Evolutionary conservation across 2,888 invertebrate genomes (phyloP), one percentile per base, ranked within the genome.

Genomic region (Theretra japonica): DNA sequence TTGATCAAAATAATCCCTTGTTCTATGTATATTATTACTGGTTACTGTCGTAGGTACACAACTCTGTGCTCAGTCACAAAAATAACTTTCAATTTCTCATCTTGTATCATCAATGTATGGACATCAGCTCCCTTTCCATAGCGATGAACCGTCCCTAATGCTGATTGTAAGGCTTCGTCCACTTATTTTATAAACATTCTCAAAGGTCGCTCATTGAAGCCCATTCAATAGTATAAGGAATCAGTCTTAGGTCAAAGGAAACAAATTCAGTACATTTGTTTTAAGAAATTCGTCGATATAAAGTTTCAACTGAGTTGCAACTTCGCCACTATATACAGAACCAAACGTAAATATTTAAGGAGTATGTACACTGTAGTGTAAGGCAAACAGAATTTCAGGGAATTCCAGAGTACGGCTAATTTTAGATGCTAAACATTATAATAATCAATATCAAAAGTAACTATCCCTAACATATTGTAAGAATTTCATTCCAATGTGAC

Each of bases 191-290:
- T 77, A 75, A 73, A 74, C 75, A 76, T 74, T 79, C 77, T 77
- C 75, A 76, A 81, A 76, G 78, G 77, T 72, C 76, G 73, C 8
- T 17, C 15, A 74, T 75, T 79, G 80, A 86, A 88, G 88, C 86
- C 89, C 84, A 86, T 85, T 84, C 82, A 83, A 87, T 85, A 90
- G 79, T 81, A 82, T 83, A 83, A 89, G 85, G 89, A 87, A 89
- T 91, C 92, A 93, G 93, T 93, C 93, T 93, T 93, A 88, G 87
- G 86, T 89, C 86, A 87, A 90, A 91, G 88, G 88, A 92, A 92
- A 92, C 84, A 84, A 82, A 87, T 85, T 84, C 81, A 87, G 81
- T 86, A 85, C 81, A 30, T 30, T 56, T 82, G 80, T 81, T 79
- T 80, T 80, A 82, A 80, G 80, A 82, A 83, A 84, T 82, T 82